Evolutionary conservation across 1,140 invertebrate species (phyloP).

Genomic region (Sycobia sp.): DNA sequence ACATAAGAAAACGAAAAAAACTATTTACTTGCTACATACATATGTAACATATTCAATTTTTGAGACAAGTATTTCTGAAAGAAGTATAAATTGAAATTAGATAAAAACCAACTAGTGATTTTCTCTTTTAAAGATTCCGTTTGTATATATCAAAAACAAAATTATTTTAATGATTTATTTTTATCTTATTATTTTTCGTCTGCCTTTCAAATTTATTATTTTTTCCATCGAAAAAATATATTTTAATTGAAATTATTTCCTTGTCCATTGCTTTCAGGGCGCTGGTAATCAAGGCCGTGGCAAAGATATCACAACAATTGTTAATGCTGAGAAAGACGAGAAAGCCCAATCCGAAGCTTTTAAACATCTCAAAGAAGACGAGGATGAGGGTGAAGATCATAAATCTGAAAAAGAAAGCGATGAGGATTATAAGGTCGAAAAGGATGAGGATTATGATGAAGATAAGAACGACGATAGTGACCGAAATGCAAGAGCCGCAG

Average conservation of each 20-base stretch:
- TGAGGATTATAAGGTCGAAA: constrained; percentile 61
- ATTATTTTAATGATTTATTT: no score
- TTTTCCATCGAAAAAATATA: background rate
- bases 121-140: no score
- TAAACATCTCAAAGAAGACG: constrained; percentile 41
- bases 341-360: constrained; percentile 59
- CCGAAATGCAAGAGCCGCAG: constrained; percentile 43
- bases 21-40: no score
- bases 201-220: background rate
- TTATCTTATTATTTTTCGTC: background rate
- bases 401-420: constrained; percentile 56
- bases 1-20: no score
- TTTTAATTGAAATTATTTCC: background rate
- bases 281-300: constrained; percentile 81
- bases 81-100: no score
- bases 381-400: constrained; percentile 41
- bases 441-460: constrained; percentile 59
- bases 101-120: no score
- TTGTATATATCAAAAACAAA: no score
- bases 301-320: constrained; percentile 88
- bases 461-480: constrained; percentile 51
- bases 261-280: constrained; percentile 57
- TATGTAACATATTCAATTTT: no score
- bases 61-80: no score
- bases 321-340: constrained; percentile 80